Evolutionary conservation across 2,888 invertebrate genomes (phyloP).

Genomic region (Drosophila austrosaltans): DNA sequence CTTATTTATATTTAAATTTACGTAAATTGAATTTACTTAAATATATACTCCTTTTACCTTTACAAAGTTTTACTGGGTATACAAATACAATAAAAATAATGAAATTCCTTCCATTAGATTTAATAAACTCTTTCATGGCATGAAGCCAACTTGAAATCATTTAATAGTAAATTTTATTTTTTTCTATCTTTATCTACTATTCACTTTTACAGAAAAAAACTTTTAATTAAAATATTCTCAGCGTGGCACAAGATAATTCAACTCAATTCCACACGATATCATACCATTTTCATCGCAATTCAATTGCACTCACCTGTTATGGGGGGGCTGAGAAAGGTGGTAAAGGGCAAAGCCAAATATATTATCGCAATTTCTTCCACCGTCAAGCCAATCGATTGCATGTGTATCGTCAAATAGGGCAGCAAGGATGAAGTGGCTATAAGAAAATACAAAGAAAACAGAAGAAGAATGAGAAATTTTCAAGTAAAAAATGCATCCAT

Average conservation of each 20-base stretch:
- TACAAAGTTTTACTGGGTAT: not conserved
- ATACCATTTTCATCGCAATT: conserved; percentile 15
- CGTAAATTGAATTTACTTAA: no score
- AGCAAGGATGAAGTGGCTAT: conserved; percentile 92
- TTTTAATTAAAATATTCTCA: conserved; percentile 49
- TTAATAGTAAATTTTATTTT: not conserved
- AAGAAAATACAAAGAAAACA: conserved; percentile 62
- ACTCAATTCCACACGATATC: conserved; percentile 1
- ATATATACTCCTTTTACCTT: no score
- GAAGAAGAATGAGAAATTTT: conserved; percentile 1
- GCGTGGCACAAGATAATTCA: conserved; percentile 24
- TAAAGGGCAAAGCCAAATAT: conserved; percentile 93
- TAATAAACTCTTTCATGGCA: not conserved
- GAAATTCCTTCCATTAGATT: not conserved
- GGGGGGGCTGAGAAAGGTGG: conserved; percentile 93
- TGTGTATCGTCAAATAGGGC: conserved; percentile 94
- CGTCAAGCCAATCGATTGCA: conserved; percentile 93
- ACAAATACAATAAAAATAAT: not conserved
- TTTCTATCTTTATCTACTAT: not conserved
- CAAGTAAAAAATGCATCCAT: not conserved
- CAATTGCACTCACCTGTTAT: conserved; percentile 87
- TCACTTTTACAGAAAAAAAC: conserved; percentile 25
- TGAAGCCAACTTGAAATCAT: not conserved
- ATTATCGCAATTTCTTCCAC: conserved; percentile 94
- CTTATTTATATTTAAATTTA: no score